Percentiles rank a stretch among this genome's conserved stretches.
phyloP scores from a whole-genome alignment of 2,888 invertebrate genomes.

The Bombylius discolor region DNA sequence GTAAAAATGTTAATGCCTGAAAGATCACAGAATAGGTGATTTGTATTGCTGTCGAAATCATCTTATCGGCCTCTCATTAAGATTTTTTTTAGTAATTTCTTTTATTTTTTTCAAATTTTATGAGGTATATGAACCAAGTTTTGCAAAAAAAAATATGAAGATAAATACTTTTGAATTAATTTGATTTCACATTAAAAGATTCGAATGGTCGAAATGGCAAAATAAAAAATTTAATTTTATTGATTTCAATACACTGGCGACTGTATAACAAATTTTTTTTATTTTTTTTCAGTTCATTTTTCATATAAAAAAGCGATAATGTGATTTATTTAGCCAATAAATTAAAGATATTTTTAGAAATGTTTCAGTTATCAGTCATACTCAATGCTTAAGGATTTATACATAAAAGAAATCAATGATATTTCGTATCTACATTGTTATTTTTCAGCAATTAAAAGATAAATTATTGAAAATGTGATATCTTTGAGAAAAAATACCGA shows the following conservation, averaged over 20 bases:
- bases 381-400: no score
- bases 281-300: not conserved
- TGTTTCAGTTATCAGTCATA: no score
- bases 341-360: constrained; percentile 4
- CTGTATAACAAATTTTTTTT: no score
- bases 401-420: no score
- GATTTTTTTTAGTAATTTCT: not conserved
- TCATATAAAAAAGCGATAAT: constrained; percentile 4
- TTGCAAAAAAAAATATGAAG: no score
- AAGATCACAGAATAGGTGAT: constrained; percentile 3
- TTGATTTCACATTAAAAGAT: not conserved
- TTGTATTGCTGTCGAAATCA: constrained; percentile 8
- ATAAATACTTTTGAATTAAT: no score
- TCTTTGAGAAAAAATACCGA: no score
- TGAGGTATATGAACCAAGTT: not conserved
- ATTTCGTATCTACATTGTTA: no score
- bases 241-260: not conserved
- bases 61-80: constrained; percentile 5
- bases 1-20: not conserved
- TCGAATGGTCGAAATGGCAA: not conserved
- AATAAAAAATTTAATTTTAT: constrained; percentile 1
- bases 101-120: not conserved
- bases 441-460: no score
- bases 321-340: constrained; percentile 7
- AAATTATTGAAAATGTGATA: no score